phyloP scores from a whole-genome alignment of 2,113 vertebrate species.

The Nothoprocta perdicaria region DNA sequence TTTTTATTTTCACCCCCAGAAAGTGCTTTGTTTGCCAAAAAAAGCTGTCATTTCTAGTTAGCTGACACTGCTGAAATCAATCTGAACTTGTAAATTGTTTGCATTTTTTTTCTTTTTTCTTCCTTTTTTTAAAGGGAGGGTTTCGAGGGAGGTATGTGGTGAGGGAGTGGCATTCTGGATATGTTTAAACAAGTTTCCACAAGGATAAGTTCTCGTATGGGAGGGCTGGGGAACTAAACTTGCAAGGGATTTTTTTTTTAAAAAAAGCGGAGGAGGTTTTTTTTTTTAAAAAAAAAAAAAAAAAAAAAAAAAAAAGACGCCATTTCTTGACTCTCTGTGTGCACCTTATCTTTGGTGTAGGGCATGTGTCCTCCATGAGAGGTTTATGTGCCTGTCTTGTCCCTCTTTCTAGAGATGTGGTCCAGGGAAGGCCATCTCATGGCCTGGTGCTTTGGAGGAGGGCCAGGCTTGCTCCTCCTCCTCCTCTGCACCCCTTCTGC shows the following conservation, averaged over 20 bases:
- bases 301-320: neutral
- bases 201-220: neutral
- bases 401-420: neutral
- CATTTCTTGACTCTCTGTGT: neutral
- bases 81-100: constrained; percentile 18
- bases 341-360: neutral
- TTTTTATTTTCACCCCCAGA: neutral
- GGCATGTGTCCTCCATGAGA: neutral
- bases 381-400: neutral
- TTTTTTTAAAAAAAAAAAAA: neutral
- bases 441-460: neutral
- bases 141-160: too few species aligned
- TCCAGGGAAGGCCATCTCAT: neutral
- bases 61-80: constrained; percentile 33
- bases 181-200: neutral
- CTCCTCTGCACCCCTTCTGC: constrained; percentile 1
- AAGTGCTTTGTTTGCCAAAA: neutral
- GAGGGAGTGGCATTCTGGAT: neutral
- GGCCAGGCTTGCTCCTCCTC: constrained; percentile 16
- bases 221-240: neutral
- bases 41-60: constrained; percentile 24
- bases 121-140: too few species aligned
- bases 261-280: too few species aligned
- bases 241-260: neutral
- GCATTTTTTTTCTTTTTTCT: neutral